phyloP scores from a whole-genome alignment of 2,797 vertebrate genomes.

The Melanotaenia trifasciata region DNA sequence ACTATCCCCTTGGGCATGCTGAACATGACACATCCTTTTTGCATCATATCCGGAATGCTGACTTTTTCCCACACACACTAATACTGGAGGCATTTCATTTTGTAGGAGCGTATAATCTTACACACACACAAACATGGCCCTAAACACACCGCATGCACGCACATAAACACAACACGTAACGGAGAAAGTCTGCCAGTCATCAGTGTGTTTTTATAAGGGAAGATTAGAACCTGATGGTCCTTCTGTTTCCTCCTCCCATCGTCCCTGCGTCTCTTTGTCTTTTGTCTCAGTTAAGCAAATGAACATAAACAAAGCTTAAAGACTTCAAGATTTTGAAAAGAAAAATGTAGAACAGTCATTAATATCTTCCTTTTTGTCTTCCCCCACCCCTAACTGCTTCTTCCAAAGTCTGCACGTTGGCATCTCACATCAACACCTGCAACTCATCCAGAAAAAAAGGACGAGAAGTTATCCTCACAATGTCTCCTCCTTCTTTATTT shows the following conservation, averaged over 20 bases:
- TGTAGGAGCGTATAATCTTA: slow-evolving; percentile 18
- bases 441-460: slow-evolving; percentile 6
- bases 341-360: too few relatives aligned
- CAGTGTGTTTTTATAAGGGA: slow-evolving; percentile 72
- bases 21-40: slow-evolving; percentile 49
- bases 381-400: neutral
- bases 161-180: slow-evolving; percentile 19
- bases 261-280: slow-evolving; percentile 40
- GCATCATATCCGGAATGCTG: slow-evolving; percentile 39
- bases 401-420: slow-evolving; percentile 20
- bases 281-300: neutral
- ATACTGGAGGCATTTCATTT: slow-evolving; percentile 42
- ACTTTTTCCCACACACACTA: slow-evolving; percentile 38
- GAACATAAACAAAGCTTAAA: slow-evolving; percentile 26
- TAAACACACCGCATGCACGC: slow-evolving; percentile 19
- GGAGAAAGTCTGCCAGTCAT: slow-evolving; percentile 63
- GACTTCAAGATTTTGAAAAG: neutral
- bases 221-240: slow-evolving; percentile 77
- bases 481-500: neutral
- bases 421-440: slow-evolving; percentile 11
- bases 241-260: slow-evolving; percentile 72
- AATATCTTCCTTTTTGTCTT: too few relatives aligned
- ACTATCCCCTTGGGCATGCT: slow-evolving; percentile 33
- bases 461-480: slow-evolving; percentile 3
- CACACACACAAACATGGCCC: slow-evolving; percentile 8